Conservation (phyloP, 2,888 invertebrate species). For the Euspilapteryx auroguttella region DNA sequence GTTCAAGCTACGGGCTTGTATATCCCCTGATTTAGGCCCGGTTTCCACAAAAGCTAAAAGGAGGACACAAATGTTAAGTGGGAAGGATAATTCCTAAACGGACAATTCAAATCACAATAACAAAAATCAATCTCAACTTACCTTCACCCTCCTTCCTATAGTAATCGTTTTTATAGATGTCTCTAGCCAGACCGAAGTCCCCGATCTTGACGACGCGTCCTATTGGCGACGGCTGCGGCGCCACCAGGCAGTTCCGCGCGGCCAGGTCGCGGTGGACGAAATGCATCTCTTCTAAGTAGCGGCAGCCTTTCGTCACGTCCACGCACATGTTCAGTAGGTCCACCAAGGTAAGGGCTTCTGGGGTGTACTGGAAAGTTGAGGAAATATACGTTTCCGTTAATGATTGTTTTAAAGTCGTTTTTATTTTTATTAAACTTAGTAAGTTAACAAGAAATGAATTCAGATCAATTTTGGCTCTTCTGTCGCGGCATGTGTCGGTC, state of each 20-base stretch:
- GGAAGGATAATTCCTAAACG: no score
- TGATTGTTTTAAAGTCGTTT: no score
- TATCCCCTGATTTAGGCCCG: no score
- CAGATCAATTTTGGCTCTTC: no score
- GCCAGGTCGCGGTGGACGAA: constrained; percentile 97
- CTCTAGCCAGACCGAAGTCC: constrained; percentile 95
- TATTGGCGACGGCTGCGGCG: constrained; percentile 66
- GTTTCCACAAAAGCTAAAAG: no score
- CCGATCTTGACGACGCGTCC: constrained; percentile 91
- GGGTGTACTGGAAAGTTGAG: constrained; percentile 47
- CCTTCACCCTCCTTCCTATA: constrained; percentile 92
- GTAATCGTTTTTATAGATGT: constrained; percentile 97
- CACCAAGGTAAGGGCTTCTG: constrained; percentile 71
- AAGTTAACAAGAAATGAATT: no score
- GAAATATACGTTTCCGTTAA: neutral
- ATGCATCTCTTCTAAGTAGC: constrained; percentile 94
- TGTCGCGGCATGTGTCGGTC: no score
- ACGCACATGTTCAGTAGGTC: constrained; percentile 92
- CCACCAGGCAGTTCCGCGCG: constrained; percentile 93
- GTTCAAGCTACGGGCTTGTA: no score
- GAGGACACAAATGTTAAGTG: no score
- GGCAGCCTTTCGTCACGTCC: constrained; percentile 94
- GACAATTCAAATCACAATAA: no score
- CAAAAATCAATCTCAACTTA: constrained; percentile 11
- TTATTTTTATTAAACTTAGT: no score